phyloP scores from a whole-genome alignment of 2,797 vertebrate genomes.

The Sylvia borin region DNA sequence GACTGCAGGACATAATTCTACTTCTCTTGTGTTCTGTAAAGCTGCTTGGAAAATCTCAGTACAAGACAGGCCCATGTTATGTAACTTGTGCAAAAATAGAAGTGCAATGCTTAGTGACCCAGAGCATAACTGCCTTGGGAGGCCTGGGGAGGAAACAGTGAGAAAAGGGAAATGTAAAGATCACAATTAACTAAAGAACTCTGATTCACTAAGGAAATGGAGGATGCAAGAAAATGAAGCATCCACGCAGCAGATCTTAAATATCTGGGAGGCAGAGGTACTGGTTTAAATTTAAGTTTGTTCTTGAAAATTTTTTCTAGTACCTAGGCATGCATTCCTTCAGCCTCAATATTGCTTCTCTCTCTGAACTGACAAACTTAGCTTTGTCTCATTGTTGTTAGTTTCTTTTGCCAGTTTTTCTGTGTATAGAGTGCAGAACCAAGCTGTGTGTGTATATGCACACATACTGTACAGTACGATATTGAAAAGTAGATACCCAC shows the following conservation, averaged over 20 bases:
- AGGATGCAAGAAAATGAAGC: neutral
- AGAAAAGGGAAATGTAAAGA: slow-evolving; percentile 19
- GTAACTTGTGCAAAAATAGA: slow-evolving; percentile 5
- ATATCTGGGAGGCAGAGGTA: neutral
- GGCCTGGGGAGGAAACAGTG: slow-evolving; percentile 24
- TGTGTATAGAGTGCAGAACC: neutral
- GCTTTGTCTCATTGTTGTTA: neutral
- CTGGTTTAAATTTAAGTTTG: neutral
- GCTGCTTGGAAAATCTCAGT: neutral
- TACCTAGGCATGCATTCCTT: neutral
- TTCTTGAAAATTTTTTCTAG: neutral
- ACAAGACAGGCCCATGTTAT: neutral
- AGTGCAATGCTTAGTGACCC: neutral
- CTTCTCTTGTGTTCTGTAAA: slow-evolving; percentile 12
- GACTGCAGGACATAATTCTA: neutral
- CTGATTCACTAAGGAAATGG: slow-evolving; percentile 28
- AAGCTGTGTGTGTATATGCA: neutral
- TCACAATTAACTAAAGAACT: slow-evolving; percentile 7
- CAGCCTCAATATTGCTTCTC: neutral
- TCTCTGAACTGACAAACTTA: neutral
- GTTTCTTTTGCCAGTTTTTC: neutral
- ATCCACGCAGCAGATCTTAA: neutral
- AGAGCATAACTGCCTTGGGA: neutral
- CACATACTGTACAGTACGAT: accelerated
- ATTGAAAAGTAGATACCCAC: neutral